Evolutionary conservation across 2,797 vertebrate genomes (phyloP).

Genomic region (Eospalax fontanierii): DNA sequence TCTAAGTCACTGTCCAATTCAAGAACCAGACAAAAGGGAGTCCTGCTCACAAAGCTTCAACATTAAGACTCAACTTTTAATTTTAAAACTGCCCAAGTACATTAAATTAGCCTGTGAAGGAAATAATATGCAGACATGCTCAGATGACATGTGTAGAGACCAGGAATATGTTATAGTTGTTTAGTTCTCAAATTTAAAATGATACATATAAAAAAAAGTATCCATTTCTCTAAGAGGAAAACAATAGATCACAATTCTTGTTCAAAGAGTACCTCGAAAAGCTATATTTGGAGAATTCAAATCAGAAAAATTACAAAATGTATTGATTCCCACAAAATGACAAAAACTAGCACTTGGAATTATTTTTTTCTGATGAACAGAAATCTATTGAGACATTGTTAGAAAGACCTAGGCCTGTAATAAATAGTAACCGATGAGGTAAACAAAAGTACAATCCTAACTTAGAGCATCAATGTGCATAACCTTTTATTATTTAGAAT

Average conservation of each 20-base stretch:
- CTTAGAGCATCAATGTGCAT: neutral
- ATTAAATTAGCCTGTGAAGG: neutral
- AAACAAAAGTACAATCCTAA: neutral
- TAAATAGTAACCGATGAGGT: neutral
- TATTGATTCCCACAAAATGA: neutral
- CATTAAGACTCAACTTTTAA: neutral
- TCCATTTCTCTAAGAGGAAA: neutral
- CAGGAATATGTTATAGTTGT: neutral
- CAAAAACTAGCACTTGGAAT: neutral
- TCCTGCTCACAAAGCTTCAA: neutral
- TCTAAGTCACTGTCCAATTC: neutral
- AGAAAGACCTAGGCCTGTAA: neutral
- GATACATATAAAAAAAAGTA: neutral
- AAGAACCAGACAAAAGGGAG: neutral
- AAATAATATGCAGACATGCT: neutral
- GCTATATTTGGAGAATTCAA: neutral
- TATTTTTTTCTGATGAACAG: neutral
- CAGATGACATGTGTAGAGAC: neutral
- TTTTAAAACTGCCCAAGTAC: neutral
- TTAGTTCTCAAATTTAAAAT: slow-evolving; percentile 19
- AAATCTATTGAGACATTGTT: neutral
- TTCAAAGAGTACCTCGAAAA: neutral
- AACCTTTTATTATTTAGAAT: neutral
- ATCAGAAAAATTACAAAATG: neutral
- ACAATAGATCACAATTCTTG: neutral